Conservation (phyloP, 2,888 invertebrate genomes). For the Apamea epomidion region DNA sequence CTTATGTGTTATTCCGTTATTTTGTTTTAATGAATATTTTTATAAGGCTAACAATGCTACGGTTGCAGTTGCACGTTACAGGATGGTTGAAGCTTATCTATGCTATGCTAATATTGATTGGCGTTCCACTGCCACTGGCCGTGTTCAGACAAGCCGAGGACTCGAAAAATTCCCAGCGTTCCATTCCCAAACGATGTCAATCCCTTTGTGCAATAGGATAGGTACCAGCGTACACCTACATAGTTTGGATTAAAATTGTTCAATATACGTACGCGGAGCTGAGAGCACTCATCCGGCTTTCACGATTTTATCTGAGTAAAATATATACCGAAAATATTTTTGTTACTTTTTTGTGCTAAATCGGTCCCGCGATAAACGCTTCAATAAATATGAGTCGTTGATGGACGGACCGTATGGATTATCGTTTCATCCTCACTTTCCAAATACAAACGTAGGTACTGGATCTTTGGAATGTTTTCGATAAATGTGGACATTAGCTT, state of each 20-base stretch:
- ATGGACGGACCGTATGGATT: constrained; percentile 53
- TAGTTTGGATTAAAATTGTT: constrained; percentile 56
- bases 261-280: constrained; percentile 36
- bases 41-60: not conserved
- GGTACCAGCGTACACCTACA: constrained; percentile 24
- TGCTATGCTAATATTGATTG: constrained; percentile 46
- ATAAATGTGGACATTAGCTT: constrained; percentile 47
- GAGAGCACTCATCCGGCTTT: constrained; percentile 51
- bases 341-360: constrained; percentile 51
- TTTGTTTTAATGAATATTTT: not conserved
- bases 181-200: constrained; percentile 53
- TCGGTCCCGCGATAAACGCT: constrained; percentile 51
- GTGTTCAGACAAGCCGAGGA: constrained; percentile 17
- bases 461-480: constrained; percentile 35
- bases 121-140: constrained; percentile 25
- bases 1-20: not conserved
- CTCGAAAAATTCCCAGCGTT: constrained; percentile 50
- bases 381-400: constrained; percentile 61
- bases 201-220: constrained; percentile 55
- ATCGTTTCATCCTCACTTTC: constrained; percentile 52
- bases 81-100: constrained; percentile 7
- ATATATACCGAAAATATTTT: constrained; percentile 49
- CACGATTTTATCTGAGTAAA: constrained; percentile 46
- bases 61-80: constrained; percentile 31
- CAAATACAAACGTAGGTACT: constrained; percentile 33